Evolutionary conservation across 1,140 invertebrate genomes (phyloP).

Genomic region (Sesamia nonagrioides): DNA sequence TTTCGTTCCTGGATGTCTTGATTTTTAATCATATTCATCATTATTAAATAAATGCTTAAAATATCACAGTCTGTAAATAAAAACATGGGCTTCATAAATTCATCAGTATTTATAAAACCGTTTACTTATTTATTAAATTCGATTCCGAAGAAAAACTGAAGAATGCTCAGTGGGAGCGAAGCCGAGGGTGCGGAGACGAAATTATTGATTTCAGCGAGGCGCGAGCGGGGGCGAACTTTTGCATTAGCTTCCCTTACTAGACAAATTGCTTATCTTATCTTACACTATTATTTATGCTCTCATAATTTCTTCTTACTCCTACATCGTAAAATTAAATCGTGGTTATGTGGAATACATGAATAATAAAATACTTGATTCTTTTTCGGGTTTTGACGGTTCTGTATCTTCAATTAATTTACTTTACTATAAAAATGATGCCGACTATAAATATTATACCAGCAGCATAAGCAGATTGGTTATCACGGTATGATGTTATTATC

Average conservation of each 20-base stretch:
- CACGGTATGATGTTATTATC: constrained; percentile 1
- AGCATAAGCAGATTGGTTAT: constrained; percentile 11
- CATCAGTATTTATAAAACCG: neutral
- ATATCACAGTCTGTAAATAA: neutral
- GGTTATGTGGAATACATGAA: constrained; percentile 12
- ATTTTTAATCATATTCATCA: too few relatives aligned
- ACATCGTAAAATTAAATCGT: constrained; percentile 17
- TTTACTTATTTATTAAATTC: constrained; percentile 14
- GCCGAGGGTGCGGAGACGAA: constrained; percentile 66
- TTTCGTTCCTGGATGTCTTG: too few relatives aligned
- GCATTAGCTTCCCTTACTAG: constrained; percentile 68
- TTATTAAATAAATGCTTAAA: neutral
- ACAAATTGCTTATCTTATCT: constrained; percentile 72
- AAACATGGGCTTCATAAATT: neutral
- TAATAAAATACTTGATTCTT: neutral
- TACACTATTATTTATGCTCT: constrained; percentile 56
- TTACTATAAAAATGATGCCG: too few relatives aligned
- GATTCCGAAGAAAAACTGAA: constrained; percentile 44
- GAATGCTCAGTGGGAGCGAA: constrained; percentile 44
- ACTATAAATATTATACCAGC: too few relatives aligned
- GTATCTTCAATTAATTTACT: too few relatives aligned
- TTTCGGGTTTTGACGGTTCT: too few relatives aligned
- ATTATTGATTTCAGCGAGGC: constrained; percentile 82
- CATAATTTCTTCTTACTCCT: constrained; percentile 8
- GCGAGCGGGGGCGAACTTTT: constrained; percentile 70